These are phyloP conservation scores for Cercopithecus mitis DNA, from an alignment of 2,797 vertebrate species.

Conservation along the genomic window DNA sequence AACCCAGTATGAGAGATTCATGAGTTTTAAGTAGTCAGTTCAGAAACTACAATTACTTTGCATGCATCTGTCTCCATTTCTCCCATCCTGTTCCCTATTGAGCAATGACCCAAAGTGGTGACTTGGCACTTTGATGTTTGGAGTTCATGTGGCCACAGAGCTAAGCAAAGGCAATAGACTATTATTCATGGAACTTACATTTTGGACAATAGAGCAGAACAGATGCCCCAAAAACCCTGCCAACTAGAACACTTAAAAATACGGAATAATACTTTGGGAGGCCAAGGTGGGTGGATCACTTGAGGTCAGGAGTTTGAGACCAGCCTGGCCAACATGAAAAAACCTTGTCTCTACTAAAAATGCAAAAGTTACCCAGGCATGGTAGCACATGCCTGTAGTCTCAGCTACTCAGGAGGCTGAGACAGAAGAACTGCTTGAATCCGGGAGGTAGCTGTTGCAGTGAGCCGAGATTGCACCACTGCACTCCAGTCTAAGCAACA, in stretches of 20 bases:
- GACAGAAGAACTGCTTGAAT: not conserved
- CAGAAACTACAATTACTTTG: not conserved
- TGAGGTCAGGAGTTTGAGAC: not conserved
- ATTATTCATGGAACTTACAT: not conserved
- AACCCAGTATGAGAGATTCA: not conserved
- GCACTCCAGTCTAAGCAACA: not conserved
- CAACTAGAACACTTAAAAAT: conserved; percentile 22
- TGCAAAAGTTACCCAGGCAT: not conserved
- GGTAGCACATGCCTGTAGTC: not conserved
- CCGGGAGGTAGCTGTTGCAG: not conserved
- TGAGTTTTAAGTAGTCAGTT: not conserved
- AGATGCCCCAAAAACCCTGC: not conserved
- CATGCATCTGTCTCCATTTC: not conserved
- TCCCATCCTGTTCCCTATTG: not conserved
- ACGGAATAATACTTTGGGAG: not conserved
- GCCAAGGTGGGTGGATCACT: not conserved
- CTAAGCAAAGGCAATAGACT: conserved; percentile 5
- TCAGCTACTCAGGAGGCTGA: not conserved
- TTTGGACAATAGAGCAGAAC: not conserved
- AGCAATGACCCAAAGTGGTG: not conserved
- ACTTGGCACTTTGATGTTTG: not conserved
- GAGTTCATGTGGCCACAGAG: not conserved
- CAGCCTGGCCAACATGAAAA: not conserved
- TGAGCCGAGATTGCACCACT: not conserved
- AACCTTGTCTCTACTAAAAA: not conserved